phyloP scores from a whole-genome alignment of 2,888 invertebrate species.

The Dioctria rufipes region DNA sequence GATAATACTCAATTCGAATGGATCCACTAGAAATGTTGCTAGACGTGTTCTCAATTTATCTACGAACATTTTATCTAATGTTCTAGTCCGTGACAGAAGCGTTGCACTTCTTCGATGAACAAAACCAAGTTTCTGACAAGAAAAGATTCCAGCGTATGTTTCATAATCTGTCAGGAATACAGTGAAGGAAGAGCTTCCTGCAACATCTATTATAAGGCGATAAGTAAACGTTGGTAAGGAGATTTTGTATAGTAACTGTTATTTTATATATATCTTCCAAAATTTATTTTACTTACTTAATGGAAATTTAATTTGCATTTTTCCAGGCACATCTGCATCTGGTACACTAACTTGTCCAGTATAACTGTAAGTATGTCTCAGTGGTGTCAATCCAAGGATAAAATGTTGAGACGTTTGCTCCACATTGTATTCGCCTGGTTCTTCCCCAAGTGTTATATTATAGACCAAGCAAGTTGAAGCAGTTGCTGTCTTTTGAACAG shows the following conservation, averaged over 20 bases:
- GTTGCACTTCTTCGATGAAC: slow-evolving; percentile 85
- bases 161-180: slow-evolving; percentile 83
- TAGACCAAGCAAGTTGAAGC: slow-evolving; percentile 85
- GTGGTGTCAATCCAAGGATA: slow-evolving; percentile 78
- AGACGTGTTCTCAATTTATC: slow-evolving; percentile 81
- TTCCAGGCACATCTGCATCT: slow-evolving; percentile 77
- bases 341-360: slow-evolving; percentile 80
- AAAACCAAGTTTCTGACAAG: slow-evolving; percentile 82
- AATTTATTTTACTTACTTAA: slow-evolving; percentile 77
- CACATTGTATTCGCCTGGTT: slow-evolving; percentile 79
- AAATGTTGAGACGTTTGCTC: slow-evolving; percentile 84
- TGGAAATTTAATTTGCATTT: slow-evolving; percentile 84
- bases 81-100: slow-evolving; percentile 83
- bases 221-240: background rate
- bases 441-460: slow-evolving; percentile 81
- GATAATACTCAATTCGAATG: slow-evolving; percentile 82
- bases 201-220: slow-evolving; percentile 74
- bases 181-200: slow-evolving; percentile 82
- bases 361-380: slow-evolving; percentile 86
- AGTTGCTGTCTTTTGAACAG: slow-evolving; percentile 86
- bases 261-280: too few species aligned
- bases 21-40: slow-evolving; percentile 79
- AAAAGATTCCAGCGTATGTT: slow-evolving; percentile 83
- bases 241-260: too few species aligned
- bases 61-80: slow-evolving; percentile 79